Evolutionary conservation across 2,797 vertebrate genomes (phyloP).

Genomic region (Fratercula arctica): DNA sequence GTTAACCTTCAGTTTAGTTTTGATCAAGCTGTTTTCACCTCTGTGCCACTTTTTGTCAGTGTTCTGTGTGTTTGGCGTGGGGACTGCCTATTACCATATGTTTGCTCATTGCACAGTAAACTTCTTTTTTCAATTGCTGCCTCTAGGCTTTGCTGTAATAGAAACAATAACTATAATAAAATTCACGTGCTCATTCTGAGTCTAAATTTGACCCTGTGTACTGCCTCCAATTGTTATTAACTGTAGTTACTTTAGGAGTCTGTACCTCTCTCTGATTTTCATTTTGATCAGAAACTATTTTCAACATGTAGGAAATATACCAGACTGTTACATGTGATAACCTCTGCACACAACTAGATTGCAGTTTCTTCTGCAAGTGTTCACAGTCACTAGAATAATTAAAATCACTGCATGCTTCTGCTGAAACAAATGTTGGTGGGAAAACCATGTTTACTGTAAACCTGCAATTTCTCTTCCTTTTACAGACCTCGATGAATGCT

Average conservation of each 20-base stretch:
- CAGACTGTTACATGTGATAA: not conserved
- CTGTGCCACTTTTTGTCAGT: not conserved
- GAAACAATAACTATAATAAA: conserved; percentile 27
- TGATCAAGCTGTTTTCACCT: not conserved
- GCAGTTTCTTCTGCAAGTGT: not conserved
- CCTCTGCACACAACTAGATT: not conserved
- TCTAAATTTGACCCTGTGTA: conserved; percentile 22
- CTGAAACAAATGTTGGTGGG: not conserved
- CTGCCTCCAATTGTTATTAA: not conserved
- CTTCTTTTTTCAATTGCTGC: not conserved
- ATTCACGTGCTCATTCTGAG: not conserved
- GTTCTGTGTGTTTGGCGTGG: not conserved
- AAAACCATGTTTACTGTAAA: not conserved
- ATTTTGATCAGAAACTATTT: conserved; percentile 12
- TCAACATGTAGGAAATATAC: not conserved
- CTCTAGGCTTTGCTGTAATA: conserved; percentile 5
- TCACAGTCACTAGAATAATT: not conserved
- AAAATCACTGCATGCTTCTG: not conserved
- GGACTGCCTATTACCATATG: not conserved
- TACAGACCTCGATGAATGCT: conserved; percentile 90
- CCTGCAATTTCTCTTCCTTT: not conserved
- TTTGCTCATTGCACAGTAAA: not conserved
- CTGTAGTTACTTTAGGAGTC: not conserved
- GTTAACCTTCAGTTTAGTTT: conserved; percentile 4
- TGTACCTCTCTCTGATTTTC: not conserved